Evolutionary conservation across 2,797 vertebrate genomes (phyloP), one percentile per base, ranked within the genome.

Genomic region (Astyanax mexicanus): DNA sequence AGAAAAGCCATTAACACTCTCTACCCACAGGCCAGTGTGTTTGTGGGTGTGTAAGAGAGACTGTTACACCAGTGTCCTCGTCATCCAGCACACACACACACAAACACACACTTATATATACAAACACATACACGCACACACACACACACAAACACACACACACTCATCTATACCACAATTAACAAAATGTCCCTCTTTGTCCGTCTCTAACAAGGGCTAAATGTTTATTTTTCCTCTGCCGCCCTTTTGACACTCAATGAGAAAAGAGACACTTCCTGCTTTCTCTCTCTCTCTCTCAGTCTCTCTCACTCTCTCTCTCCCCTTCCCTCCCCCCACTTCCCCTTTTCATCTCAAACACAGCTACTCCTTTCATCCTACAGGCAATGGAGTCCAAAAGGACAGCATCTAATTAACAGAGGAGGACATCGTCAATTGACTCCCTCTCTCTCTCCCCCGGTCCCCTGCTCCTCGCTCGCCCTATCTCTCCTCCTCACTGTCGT

Each of bases 211-310:
- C 44, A 2, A 75, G 67, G 69, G 52, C 72, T 73, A 69, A 79
- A 82, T 84, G 84, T 87, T 84, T 81, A 78, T 80, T 80, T 83
- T 82, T 61, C 64, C 73, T 68, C 57, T 40, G 37, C 38, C 29
- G 65, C 51, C 79, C 83, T 70, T 58, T 79, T 78, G 67, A 81
- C 83, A 81, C 69, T 60, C 69, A 81, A 70, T 61, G 55, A 77
- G 62, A 72, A 55, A 32, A 78, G 72, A 81, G 74, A 83, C 79
- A 84, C 82, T 84, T 86, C 84, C 81, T 82, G 72, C 72, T 84
- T 77, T 75, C 74, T 68, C 74, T 80, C 45, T 62, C 42, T 54
- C n/a, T 27, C 32, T 29, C 66, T 1, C 32, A 51, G 15, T 57
- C 65, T 44, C 60, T 57, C 64, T 64, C 37, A 65, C 35, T 54